These are phyloP conservation scores for Lichenostomus cassidix DNA, from an alignment of 2,113 vertebrate genomes.

Conservation along the genomic window DNA sequence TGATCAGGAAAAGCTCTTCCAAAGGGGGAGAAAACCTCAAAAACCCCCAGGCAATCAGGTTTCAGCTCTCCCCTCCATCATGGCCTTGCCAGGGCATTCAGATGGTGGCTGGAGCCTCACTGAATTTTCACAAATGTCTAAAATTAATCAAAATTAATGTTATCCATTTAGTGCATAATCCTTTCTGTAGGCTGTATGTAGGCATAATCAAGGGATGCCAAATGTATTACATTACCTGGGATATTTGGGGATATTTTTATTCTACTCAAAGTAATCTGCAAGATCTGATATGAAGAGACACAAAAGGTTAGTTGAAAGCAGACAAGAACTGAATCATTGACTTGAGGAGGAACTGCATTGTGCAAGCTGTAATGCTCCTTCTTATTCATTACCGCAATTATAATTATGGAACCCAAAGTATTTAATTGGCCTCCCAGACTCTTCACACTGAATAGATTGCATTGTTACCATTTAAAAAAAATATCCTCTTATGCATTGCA, in stretches of 20 bases:
- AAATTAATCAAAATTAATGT: background rate
- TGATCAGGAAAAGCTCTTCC: background rate
- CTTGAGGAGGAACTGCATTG: constrained; percentile 65
- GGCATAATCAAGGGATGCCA: constrained; percentile 8
- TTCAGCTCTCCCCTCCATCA: background rate
- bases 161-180: background rate
- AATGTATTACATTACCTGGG: constrained; percentile 22
- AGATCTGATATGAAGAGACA: constrained; percentile 54
- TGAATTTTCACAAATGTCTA: background rate
- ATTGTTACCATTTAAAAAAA: constrained; percentile 71
- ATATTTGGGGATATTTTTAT: constrained; percentile 44
- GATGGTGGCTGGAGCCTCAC: background rate
- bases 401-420: constrained; percentile 78
- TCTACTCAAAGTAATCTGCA: constrained; percentile 11
- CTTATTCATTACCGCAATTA: constrained; percentile 77
- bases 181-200: background rate
- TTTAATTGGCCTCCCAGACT: constrained; percentile 74
- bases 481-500: constrained; percentile 63
- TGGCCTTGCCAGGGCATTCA: background rate
- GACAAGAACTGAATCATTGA: constrained; percentile 38
- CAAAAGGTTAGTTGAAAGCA: constrained; percentile 68
- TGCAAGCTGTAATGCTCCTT: constrained; percentile 62
- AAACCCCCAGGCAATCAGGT: background rate
- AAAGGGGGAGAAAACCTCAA: background rate
- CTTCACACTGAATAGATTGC: constrained; percentile 75